Conservation (phyloP, 2,888 invertebrate species). For the Teleiodes luculella region DNA sequence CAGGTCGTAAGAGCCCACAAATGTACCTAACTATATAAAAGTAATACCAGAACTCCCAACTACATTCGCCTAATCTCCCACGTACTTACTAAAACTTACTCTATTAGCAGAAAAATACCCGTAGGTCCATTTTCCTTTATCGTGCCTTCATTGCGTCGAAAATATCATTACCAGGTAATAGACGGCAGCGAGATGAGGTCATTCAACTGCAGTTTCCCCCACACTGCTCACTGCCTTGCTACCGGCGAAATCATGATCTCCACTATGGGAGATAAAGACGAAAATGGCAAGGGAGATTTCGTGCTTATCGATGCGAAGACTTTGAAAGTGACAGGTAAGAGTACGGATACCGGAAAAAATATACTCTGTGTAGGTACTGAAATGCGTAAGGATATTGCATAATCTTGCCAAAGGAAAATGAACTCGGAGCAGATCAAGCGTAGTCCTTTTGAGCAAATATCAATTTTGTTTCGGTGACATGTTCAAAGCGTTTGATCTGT, state of each 20-base stretch:
- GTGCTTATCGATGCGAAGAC: slow-evolving; percentile 90
- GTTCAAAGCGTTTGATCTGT: background rate
- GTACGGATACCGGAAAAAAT: slow-evolving; percentile 18
- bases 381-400: background rate
- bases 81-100: slow-evolving; percentile 8
- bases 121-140: slow-evolving; percentile 30
- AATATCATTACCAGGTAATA: slow-evolving; percentile 82
- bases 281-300: slow-evolving; percentile 91
- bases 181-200: slow-evolving; percentile 88
- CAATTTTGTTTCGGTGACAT: background rate
- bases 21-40: background rate
- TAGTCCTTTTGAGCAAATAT: background rate
- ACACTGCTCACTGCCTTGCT: slow-evolving; percentile 96
- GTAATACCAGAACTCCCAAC: background rate
- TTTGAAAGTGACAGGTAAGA: slow-evolving; percentile 84
- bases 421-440: background rate
- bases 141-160: slow-evolving; percentile 49
- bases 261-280: slow-evolving; percentile 92
- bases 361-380: background rate
- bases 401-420: background rate
- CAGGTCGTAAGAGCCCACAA: background rate
- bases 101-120: slow-evolving; percentile 12
- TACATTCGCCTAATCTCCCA: slow-evolving; percentile 9
- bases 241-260: slow-evolving; percentile 97
- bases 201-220: slow-evolving; percentile 90